Evolutionary conservation across 2,888 invertebrate genomes (phyloP).

Genomic region (Scaptomyza tumidula): DNA sequence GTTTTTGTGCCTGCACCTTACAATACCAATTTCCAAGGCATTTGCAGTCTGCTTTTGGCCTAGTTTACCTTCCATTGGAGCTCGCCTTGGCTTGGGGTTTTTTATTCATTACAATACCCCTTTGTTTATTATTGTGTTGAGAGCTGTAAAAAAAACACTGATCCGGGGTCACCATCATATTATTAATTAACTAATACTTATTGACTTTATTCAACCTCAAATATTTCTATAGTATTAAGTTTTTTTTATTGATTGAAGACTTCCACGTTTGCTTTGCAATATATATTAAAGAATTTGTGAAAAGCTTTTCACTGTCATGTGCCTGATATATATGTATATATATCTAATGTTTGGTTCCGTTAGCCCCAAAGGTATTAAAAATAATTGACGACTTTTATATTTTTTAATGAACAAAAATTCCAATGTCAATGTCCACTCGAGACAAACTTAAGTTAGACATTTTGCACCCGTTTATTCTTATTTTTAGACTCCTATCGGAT

Average conservation of each 20-base stretch:
- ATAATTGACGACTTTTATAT: not conserved
- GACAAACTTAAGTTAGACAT: too few relatives aligned
- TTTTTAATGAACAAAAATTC: too few relatives aligned
- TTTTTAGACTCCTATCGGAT: too few relatives aligned
- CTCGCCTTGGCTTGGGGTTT: slow-evolving; percentile 23
- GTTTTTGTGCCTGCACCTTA: slow-evolving; percentile 25
- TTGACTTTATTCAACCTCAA: not conserved
- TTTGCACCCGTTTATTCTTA: too few relatives aligned
- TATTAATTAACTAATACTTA: slow-evolving; percentile 3
- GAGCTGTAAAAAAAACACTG: slow-evolving; percentile 1
- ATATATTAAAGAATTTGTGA: slow-evolving; percentile 33
- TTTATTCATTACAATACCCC: not conserved
- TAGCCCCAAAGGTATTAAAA: not conserved
- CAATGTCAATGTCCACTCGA: too few relatives aligned
- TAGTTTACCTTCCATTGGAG: slow-evolving; percentile 47
- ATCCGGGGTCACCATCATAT: slow-evolving; percentile 12
- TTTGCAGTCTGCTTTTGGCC: slow-evolving; percentile 22
- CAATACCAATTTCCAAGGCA: slow-evolving; percentile 5
- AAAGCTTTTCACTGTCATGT: slow-evolving; percentile 61
- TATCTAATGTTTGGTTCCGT: slow-evolving; percentile 16
- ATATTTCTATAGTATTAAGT: not conserved
- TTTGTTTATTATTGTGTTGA: not conserved
- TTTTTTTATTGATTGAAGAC: not conserved
- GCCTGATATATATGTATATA: slow-evolving; percentile 16
- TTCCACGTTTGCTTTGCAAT: slow-evolving; percentile 52